These are phyloP conservation scores for Iphiclides podalirius DNA, from an alignment of 2,888 invertebrate species.

Conservation along the genomic window DNA sequence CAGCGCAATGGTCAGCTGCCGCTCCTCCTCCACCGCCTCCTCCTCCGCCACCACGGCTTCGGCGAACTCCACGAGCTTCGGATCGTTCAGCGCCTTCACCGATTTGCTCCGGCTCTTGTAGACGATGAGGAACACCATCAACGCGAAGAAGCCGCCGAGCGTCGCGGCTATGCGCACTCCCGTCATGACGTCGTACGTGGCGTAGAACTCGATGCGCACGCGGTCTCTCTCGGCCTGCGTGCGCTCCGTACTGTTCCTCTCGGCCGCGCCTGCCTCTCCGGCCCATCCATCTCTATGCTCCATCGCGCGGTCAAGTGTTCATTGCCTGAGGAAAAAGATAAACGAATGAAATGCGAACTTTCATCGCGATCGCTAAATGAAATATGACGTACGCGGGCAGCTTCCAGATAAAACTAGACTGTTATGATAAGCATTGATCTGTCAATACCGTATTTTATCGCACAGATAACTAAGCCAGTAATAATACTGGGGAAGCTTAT, in stretches of 20 bases:
- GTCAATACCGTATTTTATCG: constrained; percentile 14
- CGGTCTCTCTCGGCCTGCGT: constrained; percentile 82
- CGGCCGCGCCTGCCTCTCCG: constrained; percentile 53
- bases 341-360: constrained; percentile 25
- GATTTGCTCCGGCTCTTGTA: constrained; percentile 93
- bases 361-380: constrained; percentile 22
- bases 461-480: background rate
- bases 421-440: constrained; percentile 31
- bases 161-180: constrained; percentile 95
- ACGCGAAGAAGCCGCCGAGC: constrained; percentile 92
- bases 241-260: constrained; percentile 61
- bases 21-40: constrained; percentile 85
- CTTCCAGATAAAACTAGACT: constrained; percentile 30
- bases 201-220: constrained; percentile 90
- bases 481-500: background rate
- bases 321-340: constrained; percentile 65
- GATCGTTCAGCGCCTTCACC: constrained; percentile 87
- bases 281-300: constrained; percentile 69
- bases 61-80: constrained; percentile 88
- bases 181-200: constrained; percentile 96
- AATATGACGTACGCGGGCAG: constrained; percentile 21
- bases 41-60: constrained; percentile 87
- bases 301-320: constrained; percentile 72
- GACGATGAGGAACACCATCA: constrained; percentile 94
- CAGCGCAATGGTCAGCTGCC: constrained; percentile 86